A percentile compares a stretch with the other conserved stretches of the same genome.
phyloP scores from a whole-genome alignment of 2,113 vertebrate genomes.

The Rana temporaria region DNA sequence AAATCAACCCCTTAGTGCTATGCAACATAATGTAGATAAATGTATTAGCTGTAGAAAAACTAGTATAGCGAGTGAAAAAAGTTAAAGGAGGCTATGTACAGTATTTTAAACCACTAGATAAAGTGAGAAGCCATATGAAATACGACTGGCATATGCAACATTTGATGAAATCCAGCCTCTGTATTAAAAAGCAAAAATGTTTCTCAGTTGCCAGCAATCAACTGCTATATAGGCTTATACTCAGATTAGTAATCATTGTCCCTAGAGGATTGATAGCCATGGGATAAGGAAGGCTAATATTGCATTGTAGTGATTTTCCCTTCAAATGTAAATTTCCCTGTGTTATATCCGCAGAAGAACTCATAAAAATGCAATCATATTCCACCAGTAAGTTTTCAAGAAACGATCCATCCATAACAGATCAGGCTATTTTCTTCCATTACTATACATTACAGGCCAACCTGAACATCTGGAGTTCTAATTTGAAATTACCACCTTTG shows the following conservation, averaged over 20 bases:
- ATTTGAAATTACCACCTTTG: too few species aligned
- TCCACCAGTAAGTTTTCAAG: not conserved
- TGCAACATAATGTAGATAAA: too few species aligned
- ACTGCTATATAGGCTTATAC: not conserved
- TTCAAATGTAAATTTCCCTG: conserved; percentile 26
- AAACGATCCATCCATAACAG: not conserved
- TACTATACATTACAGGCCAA: not conserved
- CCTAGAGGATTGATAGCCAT: not conserved
- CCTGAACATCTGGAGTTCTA: too few species aligned
- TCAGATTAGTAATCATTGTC: conserved; percentile 23
- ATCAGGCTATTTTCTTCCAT: not conserved
- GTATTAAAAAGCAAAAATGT: not conserved
- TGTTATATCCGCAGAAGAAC: conserved; percentile 2
- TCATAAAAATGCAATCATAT: conserved; percentile 9
- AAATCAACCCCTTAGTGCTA: too few species aligned
- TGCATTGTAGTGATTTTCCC: conserved; percentile 18
- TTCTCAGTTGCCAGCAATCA: conserved; percentile 7
- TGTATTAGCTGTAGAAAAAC: too few species aligned
- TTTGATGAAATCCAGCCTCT: too few species aligned
- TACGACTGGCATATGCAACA: too few species aligned
- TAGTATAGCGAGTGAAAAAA: too few species aligned
- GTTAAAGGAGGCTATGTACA: too few species aligned
- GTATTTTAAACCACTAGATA: too few species aligned
- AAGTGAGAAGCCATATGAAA: too few species aligned
- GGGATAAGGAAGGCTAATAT: conserved; percentile 2